phyloP scores from a whole-genome alignment of 2,888 invertebrate species.

The Synergus gifuensis region DNA sequence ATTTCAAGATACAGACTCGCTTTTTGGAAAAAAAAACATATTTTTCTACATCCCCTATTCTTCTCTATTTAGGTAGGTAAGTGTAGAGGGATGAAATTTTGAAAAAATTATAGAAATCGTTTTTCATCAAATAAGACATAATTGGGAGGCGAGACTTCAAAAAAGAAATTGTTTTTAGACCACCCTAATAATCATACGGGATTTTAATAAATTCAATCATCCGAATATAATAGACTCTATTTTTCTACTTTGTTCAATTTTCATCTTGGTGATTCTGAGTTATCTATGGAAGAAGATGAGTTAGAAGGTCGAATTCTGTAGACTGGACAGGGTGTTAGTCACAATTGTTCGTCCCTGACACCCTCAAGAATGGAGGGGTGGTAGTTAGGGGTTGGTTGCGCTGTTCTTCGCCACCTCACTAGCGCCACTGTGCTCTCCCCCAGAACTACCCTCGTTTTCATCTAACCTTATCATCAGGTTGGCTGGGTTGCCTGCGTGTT shows the following conservation, averaged over 20 bases:
- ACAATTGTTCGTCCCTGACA: slow-evolving; percentile 37
- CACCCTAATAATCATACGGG: too few species aligned
- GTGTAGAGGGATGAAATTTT: too few species aligned
- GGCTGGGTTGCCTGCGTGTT: slow-evolving; percentile 52
- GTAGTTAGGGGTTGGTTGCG: slow-evolving; percentile 57
- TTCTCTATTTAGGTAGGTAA: too few species aligned
- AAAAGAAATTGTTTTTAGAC: too few species aligned
- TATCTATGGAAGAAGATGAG: neutral
- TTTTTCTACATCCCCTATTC: too few species aligned
- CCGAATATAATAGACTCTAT: too few species aligned
- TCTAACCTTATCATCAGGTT: slow-evolving; percentile 62
- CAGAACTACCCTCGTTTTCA: slow-evolving; percentile 61
- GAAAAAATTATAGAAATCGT: too few species aligned
- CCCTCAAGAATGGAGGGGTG: slow-evolving; percentile 50
- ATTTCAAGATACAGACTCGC: too few species aligned
- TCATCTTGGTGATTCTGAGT: neutral
- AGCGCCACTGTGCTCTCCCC: slow-evolving; percentile 70
- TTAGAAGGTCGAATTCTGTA: slow-evolving; percentile 36
- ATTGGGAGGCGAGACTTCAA: too few species aligned
- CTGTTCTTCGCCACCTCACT: slow-evolving; percentile 59
- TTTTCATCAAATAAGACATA: too few species aligned
- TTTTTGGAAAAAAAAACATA: too few species aligned
- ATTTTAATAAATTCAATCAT: too few species aligned
- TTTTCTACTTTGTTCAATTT: neutral
- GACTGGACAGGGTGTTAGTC: slow-evolving; percentile 9